phyloP scores from a whole-genome alignment of 2,797 vertebrate species.

The Smutsia temminckii region DNA sequence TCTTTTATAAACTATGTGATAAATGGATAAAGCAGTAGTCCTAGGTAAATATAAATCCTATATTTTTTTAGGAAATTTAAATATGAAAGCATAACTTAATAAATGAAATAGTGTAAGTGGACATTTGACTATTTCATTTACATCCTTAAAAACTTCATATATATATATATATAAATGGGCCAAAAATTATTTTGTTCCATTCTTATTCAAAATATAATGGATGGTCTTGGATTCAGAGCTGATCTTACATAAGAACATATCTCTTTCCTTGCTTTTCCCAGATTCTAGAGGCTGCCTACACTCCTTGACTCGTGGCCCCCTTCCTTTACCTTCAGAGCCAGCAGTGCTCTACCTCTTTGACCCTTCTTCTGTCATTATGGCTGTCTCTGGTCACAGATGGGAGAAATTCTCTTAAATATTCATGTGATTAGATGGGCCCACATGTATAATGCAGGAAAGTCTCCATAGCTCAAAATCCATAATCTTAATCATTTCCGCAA shows the following conservation, averaged over 20 bases:
- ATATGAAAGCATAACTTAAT: neutral
- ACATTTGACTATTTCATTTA: neutral
- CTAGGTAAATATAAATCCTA: too few species aligned
- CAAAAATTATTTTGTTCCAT: neutral
- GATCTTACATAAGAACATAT: neutral
- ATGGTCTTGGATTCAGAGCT: neutral
- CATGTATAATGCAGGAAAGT: neutral
- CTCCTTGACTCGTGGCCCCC: neutral
- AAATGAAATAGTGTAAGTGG: neutral
- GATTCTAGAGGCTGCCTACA: neutral
- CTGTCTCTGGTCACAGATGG: neutral
- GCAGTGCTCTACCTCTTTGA: neutral
- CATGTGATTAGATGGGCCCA: neutral
- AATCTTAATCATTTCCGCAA: neutral
- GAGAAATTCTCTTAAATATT: neutral
- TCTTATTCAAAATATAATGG: neutral
- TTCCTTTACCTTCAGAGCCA: neutral
- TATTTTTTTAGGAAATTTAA: neutral
- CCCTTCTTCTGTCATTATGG: neutral
- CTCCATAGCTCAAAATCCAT: neutral
- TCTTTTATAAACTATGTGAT: neutral
- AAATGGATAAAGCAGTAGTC: neutral
- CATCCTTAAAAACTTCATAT: neutral
- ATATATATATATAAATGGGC: neutral
- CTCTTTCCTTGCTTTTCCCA: neutral